phyloP scores from a whole-genome alignment of 1,140 invertebrate genomes.

The Drosophila subobscura region DNA sequence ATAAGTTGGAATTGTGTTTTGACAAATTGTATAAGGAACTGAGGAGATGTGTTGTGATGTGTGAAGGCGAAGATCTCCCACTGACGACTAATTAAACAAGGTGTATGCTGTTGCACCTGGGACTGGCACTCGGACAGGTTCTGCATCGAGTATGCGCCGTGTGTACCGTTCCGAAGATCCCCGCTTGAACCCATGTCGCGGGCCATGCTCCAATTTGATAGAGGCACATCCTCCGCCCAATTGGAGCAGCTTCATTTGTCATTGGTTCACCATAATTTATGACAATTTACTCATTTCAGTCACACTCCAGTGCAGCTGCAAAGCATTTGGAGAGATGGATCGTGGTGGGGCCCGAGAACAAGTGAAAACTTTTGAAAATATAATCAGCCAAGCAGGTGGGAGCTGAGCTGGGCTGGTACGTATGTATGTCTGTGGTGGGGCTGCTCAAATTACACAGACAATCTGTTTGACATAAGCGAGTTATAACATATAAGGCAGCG shows the following conservation, averaged over 20 bases:
- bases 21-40: conserved; percentile 73
- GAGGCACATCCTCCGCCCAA: conserved; percentile 22
- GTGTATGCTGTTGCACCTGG: conserved; percentile 1
- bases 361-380: conserved; percentile 61
- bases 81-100: conserved; percentile 59
- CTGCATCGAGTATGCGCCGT: conserved; percentile 2
- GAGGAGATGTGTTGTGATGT: conserved; percentile 38
- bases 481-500: conserved; percentile 67
- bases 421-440: conserved; percentile 2
- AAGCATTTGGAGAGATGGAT: background rate
- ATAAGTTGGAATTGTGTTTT: conserved; percentile 72
- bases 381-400: conserved; percentile 8
- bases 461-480: conserved; percentile 77
- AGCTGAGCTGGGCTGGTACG: conserved; percentile 5
- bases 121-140: conserved; percentile 36
- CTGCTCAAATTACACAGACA: conserved; percentile 66
- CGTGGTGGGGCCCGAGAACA: conserved; percentile 44
- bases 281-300: conserved; percentile 69
- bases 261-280: conserved; percentile 68
- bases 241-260: conserved; percentile 61
- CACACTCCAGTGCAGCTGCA: conserved; percentile 44
- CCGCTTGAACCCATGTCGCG: no score
- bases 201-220: conserved; percentile 67
- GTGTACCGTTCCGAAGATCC: conserved; percentile 23
- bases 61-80: conserved; percentile 59